A percentile compares a stretch with the other conserved stretches of the same genome.
Evolutionary conservation across 2,113 vertebrate genomes (phyloP).

Genomic region (Stictonetta naevosa): DNA sequence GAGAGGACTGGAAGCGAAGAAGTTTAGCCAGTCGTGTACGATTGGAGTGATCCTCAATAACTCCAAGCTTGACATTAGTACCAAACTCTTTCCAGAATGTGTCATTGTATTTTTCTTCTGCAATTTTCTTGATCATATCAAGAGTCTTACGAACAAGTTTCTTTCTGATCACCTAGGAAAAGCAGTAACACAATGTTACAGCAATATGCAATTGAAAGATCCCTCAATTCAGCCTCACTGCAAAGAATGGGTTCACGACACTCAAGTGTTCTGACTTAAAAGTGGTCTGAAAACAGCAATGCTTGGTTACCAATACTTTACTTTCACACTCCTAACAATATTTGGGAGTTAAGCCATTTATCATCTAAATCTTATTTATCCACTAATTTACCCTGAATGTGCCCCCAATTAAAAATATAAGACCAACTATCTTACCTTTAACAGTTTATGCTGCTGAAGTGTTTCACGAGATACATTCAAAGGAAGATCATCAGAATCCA

Average conservation of each 20-base stretch:
- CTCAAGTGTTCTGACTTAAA: neutral
- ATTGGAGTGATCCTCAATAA: conserved; percentile 99
- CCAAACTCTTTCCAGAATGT: conserved; percentile 99
- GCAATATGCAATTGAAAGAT: neutral
- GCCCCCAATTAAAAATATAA: neutral
- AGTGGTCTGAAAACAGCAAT: neutral
- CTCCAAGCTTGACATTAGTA: conserved; percentile 97
- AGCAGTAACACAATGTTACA: neutral
- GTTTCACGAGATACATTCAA: conserved; percentile 98
- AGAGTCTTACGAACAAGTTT: conserved; percentile 98
- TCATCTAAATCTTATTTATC: neutral
- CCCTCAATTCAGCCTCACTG: neutral
- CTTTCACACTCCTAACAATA: neutral
- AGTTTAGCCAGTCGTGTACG: conserved; percentile 96
- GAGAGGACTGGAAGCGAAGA: conserved; percentile 95
- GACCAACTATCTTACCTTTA: conserved; percentile 82
- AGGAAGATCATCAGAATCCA: conserved; percentile 98
- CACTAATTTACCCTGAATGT: neutral
- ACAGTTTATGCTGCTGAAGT: conserved; percentile 96
- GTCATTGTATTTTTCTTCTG: conserved; percentile 95
- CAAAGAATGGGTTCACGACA: neutral
- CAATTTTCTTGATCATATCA: conserved; percentile 99
- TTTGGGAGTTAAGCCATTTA: neutral
- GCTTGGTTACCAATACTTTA: neutral
- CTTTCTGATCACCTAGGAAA: conserved; percentile 93